A percentile compares a stretch with the other conserved stretches of the same genome.
phyloP scores from a whole-genome alignment of 2,888 invertebrate genomes.

The Pristionchus arcanus region DNA sequence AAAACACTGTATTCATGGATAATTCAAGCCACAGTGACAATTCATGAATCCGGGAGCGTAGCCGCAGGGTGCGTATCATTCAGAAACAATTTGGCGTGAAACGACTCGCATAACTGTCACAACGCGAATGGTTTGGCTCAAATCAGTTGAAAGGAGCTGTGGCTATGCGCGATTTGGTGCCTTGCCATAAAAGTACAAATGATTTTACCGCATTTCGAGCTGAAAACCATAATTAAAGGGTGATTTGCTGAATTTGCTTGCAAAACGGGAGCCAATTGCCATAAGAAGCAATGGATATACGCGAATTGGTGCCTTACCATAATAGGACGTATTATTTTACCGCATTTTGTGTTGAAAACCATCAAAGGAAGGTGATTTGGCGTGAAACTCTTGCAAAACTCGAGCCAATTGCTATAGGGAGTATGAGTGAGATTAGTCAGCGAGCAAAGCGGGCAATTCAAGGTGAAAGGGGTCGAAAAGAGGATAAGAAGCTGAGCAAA shows the following conservation, averaged over 20 bases:
- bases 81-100: neutral
- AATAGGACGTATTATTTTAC: no score
- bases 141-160: neutral
- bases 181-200: no score
- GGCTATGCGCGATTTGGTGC: neutral
- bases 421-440: neutral
- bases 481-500: slow-evolving; percentile 45
- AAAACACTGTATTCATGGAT: no score
- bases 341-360: no score
- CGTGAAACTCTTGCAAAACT: neutral
- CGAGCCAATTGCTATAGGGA: slow-evolving; percentile 23
- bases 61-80: neutral
- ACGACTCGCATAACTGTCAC: neutral
- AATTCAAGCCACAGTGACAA: no score
- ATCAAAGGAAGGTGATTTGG: no score
- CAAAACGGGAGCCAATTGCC: slow-evolving; percentile 1
- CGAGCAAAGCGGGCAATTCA: slow-evolving; percentile 1
- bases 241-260: no score
- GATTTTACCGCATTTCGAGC: no score
- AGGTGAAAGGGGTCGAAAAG: slow-evolving; percentile 2
- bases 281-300: neutral
- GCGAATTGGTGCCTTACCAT: neutral
- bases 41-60: neutral
- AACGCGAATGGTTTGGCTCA: neutral
- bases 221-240: no score